phyloP scores from a whole-genome alignment of 2,113 vertebrate genomes.

The Paedocypris sp. region DNA sequence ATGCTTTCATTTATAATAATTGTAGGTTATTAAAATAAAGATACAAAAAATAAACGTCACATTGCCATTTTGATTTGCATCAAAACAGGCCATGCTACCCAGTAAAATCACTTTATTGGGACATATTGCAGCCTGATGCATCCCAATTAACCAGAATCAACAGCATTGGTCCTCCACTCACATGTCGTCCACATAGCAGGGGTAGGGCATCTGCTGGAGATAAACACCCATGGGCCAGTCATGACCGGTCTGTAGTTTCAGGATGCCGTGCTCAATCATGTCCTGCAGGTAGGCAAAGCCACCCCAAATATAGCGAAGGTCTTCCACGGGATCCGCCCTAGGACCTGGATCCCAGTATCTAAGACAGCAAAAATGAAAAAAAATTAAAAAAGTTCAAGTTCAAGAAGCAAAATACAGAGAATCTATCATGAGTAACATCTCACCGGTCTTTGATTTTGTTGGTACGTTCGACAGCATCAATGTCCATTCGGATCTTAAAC shows the following conservation, averaged over 20 bases:
- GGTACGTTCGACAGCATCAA: constrained; percentile 88
- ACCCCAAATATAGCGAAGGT: constrained; percentile 90
- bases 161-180: too few species aligned
- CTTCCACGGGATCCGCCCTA: constrained; percentile 84
- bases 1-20: too few species aligned
- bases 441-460: constrained; percentile 97
- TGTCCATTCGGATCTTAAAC: constrained; percentile 97
- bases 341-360: constrained; percentile 98
- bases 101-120: too few species aligned
- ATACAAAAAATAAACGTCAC: too few species aligned
- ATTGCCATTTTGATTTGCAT: too few species aligned
- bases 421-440: background rate
- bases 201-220: constrained; percentile 95
- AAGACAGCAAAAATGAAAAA: background rate
- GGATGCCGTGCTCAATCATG: constrained; percentile 88
- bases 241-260: constrained; percentile 69
- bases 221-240: constrained; percentile 78
- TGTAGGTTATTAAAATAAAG: too few species aligned
- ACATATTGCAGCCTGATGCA: too few species aligned
- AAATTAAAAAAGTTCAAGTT: background rate
- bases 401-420: background rate
- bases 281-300: constrained; percentile 95
- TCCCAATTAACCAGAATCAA: too few species aligned
- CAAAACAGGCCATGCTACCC: too few species aligned
- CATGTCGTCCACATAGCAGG: constrained; percentile 94